Percentiles rank a stretch among this genome's conserved stretches.
Conservation (phyloP, 1,140 invertebrate genomes). For the Dendroctonus ponderosae region DNA sequence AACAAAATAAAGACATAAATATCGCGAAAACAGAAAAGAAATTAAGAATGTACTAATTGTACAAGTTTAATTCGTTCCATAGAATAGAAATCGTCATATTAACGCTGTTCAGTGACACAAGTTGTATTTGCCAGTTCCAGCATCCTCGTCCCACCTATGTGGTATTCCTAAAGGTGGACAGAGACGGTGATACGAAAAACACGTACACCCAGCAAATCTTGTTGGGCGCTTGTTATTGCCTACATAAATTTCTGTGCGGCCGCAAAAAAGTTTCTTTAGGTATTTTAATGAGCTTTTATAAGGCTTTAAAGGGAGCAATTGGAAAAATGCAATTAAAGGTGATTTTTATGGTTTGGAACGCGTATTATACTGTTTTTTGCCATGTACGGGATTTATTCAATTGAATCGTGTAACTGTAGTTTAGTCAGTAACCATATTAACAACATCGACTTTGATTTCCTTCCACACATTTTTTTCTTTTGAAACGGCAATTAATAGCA, state of each 20-base stretch:
- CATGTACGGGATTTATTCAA: slow-evolving; percentile 15
- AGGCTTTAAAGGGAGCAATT: slow-evolving; percentile 27
- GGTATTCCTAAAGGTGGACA: neutral
- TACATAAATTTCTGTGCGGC: slow-evolving; percentile 34
- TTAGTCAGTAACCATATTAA: slow-evolving; percentile 4
- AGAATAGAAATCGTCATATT: slow-evolving; percentile 44
- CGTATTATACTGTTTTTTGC: slow-evolving; percentile 29
- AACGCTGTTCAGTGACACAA: slow-evolving; percentile 32
- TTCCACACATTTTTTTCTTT: neutral
- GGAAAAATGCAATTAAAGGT: slow-evolving; percentile 37
- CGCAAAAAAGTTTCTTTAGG: slow-evolving; percentile 35
- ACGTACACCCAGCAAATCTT: slow-evolving; percentile 28
- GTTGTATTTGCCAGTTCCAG: slow-evolving; percentile 6
- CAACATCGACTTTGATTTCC: neutral
- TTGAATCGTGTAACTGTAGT: slow-evolving; percentile 17
- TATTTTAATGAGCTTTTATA: slow-evolving; percentile 38
- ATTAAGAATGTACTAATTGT: slow-evolving; percentile 42
- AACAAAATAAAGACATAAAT: slow-evolving; percentile 41
- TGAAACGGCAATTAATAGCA: neutral
- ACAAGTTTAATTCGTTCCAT: slow-evolving; percentile 39
- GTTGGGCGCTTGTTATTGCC: slow-evolving; percentile 34
- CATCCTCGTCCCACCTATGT: slow-evolving; percentile 6
- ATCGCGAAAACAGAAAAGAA: slow-evolving; percentile 35
- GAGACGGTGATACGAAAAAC: slow-evolving; percentile 4
- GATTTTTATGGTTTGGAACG: slow-evolving; percentile 33